phyloP scores from a whole-genome alignment of 53 echinoderm and acorn worm genomes.

The Apostichopus leukothele region DNA sequence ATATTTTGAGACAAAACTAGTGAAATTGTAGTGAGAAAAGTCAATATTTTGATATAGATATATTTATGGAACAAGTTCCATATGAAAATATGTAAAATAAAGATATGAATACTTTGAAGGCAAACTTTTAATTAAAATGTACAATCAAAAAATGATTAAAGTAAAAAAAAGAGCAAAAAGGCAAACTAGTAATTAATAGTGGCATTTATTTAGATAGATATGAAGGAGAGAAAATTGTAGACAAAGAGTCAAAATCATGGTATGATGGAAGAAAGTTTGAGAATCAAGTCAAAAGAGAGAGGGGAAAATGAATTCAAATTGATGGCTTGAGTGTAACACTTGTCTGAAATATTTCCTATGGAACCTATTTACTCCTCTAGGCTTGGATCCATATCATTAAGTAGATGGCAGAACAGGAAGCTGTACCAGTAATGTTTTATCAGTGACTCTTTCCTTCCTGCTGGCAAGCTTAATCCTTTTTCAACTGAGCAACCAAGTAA shows the following conservation, averaged over 20 bases:
- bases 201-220: conserved; percentile 1
- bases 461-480: background rate
- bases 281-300: too few species aligned
- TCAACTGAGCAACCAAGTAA: background rate
- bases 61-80: conserved; percentile 13
- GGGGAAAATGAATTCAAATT: too few species aligned
- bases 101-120: conserved; percentile 13
- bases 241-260: too few species aligned
- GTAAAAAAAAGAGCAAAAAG: background rate
- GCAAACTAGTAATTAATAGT: background rate
- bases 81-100: background rate
- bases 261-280: too few species aligned
- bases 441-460: background rate
- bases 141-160: background rate
- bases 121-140: conserved; percentile 13
- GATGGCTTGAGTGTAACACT: too few species aligned
- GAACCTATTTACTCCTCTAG: too few species aligned
- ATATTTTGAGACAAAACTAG: background rate
- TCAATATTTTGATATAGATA: conserved; percentile 6
- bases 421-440: background rate
- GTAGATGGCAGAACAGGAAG: background rate
- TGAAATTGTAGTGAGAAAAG: conserved; percentile 13
- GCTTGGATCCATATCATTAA: too few species aligned
- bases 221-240: background rate
- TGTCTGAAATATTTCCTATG: too few species aligned